Conservation (phyloP, 1,140 invertebrate genomes). For the Drosophila rufa region DNA sequence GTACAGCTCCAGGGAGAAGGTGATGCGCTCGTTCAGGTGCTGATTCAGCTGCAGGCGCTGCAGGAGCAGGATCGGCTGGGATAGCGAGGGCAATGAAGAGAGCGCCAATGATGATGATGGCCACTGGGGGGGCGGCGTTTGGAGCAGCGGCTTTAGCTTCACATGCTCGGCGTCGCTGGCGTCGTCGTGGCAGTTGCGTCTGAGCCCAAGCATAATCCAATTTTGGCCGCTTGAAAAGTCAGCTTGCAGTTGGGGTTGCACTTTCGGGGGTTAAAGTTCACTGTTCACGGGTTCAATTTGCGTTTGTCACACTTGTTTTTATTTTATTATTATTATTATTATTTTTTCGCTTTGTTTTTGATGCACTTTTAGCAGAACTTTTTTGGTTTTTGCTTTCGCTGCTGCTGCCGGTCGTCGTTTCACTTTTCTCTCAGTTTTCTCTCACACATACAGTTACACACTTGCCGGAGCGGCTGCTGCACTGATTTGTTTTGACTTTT, state of each 20-base stretch:
- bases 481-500: slow-evolving; percentile 62
- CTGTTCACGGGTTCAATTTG: slow-evolving; percentile 4
- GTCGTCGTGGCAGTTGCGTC: slow-evolving; percentile 60
- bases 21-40: slow-evolving; percentile 67
- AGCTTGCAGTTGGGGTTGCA: slow-evolving; percentile 50
- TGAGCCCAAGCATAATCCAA: slow-evolving; percentile 83
- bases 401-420: slow-evolving; percentile 68
- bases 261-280: slow-evolving; percentile 17
- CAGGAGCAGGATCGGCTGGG: slow-evolving; percentile 14
- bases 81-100: too few relatives aligned
- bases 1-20: slow-evolving; percentile 68
- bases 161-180: slow-evolving; percentile 72
- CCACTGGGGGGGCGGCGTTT: slow-evolving; percentile 34
- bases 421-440: slow-evolving; percentile 71
- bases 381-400: slow-evolving; percentile 78
- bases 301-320: slow-evolving; percentile 7
- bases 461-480: slow-evolving; percentile 60
- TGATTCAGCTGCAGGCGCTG: slow-evolving; percentile 59
- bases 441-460: slow-evolving; percentile 19
- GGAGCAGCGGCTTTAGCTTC: slow-evolving; percentile 53
- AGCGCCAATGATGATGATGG: background rate
- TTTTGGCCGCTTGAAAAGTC: slow-evolving; percentile 55
- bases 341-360: slow-evolving; percentile 19
- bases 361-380: slow-evolving; percentile 15
- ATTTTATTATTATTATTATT: background rate